Evolutionary conservation across 2,797 vertebrate species (phyloP).

Genomic region (Phaenicophaeus curvirostris): DNA sequence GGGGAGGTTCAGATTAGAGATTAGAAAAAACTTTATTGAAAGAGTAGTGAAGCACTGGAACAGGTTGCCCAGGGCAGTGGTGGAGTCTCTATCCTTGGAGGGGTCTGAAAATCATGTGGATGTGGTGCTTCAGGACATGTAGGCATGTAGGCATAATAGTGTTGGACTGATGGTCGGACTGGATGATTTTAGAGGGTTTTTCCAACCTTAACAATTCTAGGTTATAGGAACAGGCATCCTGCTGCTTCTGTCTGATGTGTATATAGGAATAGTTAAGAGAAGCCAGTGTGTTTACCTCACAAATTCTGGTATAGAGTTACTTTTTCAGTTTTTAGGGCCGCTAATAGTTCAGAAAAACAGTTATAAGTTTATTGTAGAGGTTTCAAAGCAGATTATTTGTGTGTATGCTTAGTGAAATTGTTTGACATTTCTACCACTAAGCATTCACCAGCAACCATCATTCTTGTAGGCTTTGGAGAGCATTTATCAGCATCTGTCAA

Average conservation of each 20-base stretch:
- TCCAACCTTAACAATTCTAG: too few relatives aligned
- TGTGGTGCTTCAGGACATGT: too few relatives aligned
- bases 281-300: neutral
- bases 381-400: neutral
- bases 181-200: too few relatives aligned
- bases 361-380: neutral
- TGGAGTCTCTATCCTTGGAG: too few relatives aligned
- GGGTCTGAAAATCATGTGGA: too few relatives aligned
- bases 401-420: neutral
- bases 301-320: neutral
- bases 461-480: neutral
- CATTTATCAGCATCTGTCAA: constrained; percentile 41
- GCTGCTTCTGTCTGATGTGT: neutral
- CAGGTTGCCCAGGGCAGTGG: too few relatives aligned
- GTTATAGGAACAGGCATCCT: neutral
- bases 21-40: too few relatives aligned
- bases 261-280: neutral
- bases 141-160: too few relatives aligned
- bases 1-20: too few relatives aligned
- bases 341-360: neutral
- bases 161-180: too few relatives aligned
- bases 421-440: neutral
- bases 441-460: neutral
- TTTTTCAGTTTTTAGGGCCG: neutral
- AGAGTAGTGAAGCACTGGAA: too few relatives aligned